Conservation (phyloP, 2,888 invertebrate genomes). For the Agriopis aurantiaria region DNA sequence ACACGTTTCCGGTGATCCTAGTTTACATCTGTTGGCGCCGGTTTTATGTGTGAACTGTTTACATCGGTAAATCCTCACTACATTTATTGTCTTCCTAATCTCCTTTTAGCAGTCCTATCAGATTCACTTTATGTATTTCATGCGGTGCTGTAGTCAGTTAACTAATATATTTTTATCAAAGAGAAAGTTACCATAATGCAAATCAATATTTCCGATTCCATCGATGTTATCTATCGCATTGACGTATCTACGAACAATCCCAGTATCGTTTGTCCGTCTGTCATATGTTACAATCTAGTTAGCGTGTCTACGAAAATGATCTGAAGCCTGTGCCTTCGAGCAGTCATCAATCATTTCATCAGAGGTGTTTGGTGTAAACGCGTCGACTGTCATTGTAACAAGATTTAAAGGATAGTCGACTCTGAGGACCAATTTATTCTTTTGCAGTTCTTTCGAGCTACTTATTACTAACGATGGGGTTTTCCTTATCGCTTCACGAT, state of each 20-base stretch:
- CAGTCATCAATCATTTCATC: constrained; percentile 55
- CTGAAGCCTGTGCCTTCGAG: constrained; percentile 47
- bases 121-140: background rate
- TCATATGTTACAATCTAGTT: constrained; percentile 51
- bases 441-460: constrained; percentile 22
- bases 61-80: constrained; percentile 41
- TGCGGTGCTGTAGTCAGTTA: background rate
- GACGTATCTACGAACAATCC: constrained; percentile 45
- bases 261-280: constrained; percentile 50
- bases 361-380: constrained; percentile 49
- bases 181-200: constrained; percentile 22
- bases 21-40: constrained; percentile 48
- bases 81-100: constrained; percentile 18
- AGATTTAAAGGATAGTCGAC: constrained; percentile 18
- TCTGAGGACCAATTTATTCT: constrained; percentile 23
- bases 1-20: constrained; percentile 59
- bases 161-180: background rate
- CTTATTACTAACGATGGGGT: constrained; percentile 35
- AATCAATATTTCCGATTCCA: constrained; percentile 34
- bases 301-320: constrained; percentile 49
- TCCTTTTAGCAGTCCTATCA: background rate
- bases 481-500: constrained; percentile 38
- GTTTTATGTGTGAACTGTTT: constrained; percentile 49
- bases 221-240: constrained; percentile 43
- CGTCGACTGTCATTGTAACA: constrained; percentile 24